Conservation (phyloP, 2,888 invertebrate genomes). For the Ormia ochracea region DNA sequence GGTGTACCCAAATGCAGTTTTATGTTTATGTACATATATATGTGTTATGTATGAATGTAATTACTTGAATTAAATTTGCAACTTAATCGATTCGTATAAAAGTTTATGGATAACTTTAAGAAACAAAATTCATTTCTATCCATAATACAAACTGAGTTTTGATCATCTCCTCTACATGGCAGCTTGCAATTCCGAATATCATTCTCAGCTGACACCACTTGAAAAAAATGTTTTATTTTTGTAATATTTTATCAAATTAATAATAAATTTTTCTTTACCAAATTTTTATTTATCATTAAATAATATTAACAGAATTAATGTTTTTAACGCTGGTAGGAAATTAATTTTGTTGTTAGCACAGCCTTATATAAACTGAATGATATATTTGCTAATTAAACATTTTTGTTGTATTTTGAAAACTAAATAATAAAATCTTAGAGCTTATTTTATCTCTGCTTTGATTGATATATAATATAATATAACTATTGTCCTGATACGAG, state of each 20-base stretch:
- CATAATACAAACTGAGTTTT: conserved; percentile 12
- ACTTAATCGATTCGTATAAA: background rate
- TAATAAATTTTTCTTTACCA: background rate
- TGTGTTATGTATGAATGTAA: background rate
- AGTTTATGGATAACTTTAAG: background rate
- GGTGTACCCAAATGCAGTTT: too few species aligned
- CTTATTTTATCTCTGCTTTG: background rate
- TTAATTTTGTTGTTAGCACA: conserved; percentile 18
- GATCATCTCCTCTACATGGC: background rate
- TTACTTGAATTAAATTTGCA: conserved; percentile 20
- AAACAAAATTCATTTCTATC: conserved; percentile 3
- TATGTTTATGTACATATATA: too few species aligned
- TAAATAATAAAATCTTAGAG: background rate
- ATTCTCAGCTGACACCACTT: background rate
- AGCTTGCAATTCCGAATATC: background rate
- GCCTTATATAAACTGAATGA: conserved; percentile 9
- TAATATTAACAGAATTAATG: conserved; percentile 2
- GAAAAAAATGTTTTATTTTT: too few species aligned
- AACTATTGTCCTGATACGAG: background rate
- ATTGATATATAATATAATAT: background rate
- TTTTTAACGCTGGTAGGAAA: background rate
- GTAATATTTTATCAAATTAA: background rate
- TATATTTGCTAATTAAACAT: background rate
- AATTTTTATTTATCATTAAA: conserved; percentile 4
- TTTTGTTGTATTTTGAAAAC: background rate